Base-by-base conservation (phyloP, 2,888 invertebrate genomes). In the Bhutanitis thaidina region DNA sequence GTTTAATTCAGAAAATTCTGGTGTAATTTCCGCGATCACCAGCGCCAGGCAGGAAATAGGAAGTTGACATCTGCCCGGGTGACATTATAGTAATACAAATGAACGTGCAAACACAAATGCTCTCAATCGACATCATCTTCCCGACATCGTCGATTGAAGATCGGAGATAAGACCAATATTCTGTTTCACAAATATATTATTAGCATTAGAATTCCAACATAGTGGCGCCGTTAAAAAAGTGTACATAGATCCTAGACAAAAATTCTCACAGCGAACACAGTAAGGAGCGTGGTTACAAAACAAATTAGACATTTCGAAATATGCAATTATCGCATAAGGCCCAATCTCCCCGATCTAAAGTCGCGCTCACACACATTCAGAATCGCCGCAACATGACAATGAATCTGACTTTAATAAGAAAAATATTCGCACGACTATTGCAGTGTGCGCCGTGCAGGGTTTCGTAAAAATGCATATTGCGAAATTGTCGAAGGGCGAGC, bases 401-500 rank as follows among this genome's bases (percentile, higher is more conserved):
- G 85, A 82, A 81, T 72, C 69, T 56, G 46, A 50, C 49, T 59
- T 52, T 60, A 67, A 76, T 69, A 82, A 81, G 79, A 82, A 80
- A 67, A 60, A 56, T 71, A 69, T 81, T 84, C 86, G 65, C 86
- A 83, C 83, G 80, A 64, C 40, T 65, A 67, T 74, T 82, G 81
- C 77, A 71, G 55, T 40, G 36, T 57, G 62, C 62, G 59, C 52
- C 48, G 54, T 44, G 51, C 50, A 3, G 34, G 5, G 43, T 80
- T 81, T 74, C 78, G 65, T 58, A 77, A 70, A 73, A 71, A 60
- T 69, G 70, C 69, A 71, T 34, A 34, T 65, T 63, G 77, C 78
- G 75, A 80, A 69, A 60, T 70, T 73, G 58, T 50, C 58, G 64
- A 79, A 77, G 77, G 77, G 77, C 72, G 66, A 30, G 32, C 37